Base-by-base conservation (phyloP, 2,113 vertebrate genomes). In the Proterorhinus semilunaris region DNA sequence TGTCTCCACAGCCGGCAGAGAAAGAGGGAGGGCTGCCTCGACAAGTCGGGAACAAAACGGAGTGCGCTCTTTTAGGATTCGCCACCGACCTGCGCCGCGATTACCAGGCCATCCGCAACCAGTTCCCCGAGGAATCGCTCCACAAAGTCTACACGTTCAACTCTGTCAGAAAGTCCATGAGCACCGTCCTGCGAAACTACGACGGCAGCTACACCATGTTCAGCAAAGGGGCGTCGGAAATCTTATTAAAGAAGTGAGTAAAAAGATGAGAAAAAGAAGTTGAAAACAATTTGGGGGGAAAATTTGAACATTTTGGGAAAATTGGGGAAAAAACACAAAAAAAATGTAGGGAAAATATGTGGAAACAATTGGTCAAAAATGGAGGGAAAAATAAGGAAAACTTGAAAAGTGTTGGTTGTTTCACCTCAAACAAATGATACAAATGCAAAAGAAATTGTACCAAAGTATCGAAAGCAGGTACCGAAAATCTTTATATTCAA, bases 121-220 rank as follows among this genome's bases (percentile, higher is more conserved):
- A 96, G 84, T 95, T 95, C 84, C 96, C 96, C 1, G 97, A 99
- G 88, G 96, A 99, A 88, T 94, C 93, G 71, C 89, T 98, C 13
- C 96, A 94, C 90, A 99, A 99, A 91, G 98, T 99, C 72, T 99
- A 99, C 88, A 98, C 98, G 63, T 99, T 99, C 91, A 99, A 99
- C 89, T 99, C 98, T 44, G 93, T 94, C 68, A 94, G 97, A 79
- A 99, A 99, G 86, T 99, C 97, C n/a, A 99, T 99, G 98, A 99
- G 98, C 90, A 99, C 96, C 10, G 96, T 99, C 81, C 87, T 99
- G 55, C 96, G 93, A 91, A 96, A 95, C 69, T 86, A 92, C 65
- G 95, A 99, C 83, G 95, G 96, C 90, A 95, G 95, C 91, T 99
- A 92, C 84, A 93, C 94, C 71, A 97, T 99, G 95, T 98, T 95